A percentile compares a stretch with the other conserved stretches of the same genome.
These are phyloP conservation scores for Athalia rosae DNA, from an alignment of 2,888 invertebrate species.

Conservation along the genomic window DNA sequence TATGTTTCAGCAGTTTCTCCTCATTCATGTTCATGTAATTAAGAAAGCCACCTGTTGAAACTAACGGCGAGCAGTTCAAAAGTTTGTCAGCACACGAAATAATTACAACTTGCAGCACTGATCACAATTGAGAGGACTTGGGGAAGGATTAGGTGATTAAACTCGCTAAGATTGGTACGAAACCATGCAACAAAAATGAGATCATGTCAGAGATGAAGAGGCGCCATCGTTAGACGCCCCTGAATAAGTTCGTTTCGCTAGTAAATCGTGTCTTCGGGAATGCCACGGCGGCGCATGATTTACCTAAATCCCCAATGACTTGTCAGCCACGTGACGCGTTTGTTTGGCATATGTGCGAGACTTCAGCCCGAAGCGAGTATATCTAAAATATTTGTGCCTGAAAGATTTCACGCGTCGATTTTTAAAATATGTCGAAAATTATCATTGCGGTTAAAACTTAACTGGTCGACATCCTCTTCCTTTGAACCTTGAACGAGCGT, in stretches of 20 bases:
- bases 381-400: background rate
- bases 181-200: too few species aligned
- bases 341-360: constrained; percentile 43
- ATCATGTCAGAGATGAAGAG: background rate
- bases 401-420: constrained; percentile 6
- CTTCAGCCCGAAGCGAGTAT: background rate
- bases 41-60: too few species aligned
- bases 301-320: constrained; percentile 16
- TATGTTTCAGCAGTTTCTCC: too few species aligned
- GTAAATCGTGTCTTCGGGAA: background rate
- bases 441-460: constrained; percentile 6
- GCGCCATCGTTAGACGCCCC: constrained; percentile 6
- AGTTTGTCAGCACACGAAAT: too few species aligned
- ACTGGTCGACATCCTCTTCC: too few species aligned
- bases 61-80: too few species aligned
- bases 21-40: too few species aligned
- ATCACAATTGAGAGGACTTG: too few species aligned
- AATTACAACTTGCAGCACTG: too few species aligned
- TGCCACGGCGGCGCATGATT: constrained; percentile 40
- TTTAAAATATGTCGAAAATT: background rate
- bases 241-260: constrained; percentile 24
- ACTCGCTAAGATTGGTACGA: too few species aligned
- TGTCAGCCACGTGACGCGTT: constrained; percentile 43
- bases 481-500: too few species aligned
- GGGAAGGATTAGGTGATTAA: too few species aligned